These are phyloP conservation scores for Galago senegalensis DNA, from an alignment of 2,797 vertebrate species.

Conservation along the genomic window DNA sequence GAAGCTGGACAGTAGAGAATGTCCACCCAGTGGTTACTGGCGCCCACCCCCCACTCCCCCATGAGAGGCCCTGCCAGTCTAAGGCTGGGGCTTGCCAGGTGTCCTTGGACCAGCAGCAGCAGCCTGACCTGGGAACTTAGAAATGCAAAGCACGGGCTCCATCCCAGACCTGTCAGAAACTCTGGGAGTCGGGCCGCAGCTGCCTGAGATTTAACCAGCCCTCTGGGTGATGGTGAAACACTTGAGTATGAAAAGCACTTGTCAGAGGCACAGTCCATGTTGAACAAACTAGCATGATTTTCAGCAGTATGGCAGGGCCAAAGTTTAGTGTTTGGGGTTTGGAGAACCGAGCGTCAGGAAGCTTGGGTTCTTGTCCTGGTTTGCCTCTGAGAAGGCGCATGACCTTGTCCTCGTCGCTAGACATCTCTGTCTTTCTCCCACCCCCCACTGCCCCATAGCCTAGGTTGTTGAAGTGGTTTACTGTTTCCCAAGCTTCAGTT, in stretches of 20 bases:
- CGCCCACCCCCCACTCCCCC: too few relatives aligned
- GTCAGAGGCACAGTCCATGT: neutral
- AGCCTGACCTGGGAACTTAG: neutral
- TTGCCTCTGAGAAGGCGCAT: neutral
- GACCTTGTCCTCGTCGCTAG: too few relatives aligned
- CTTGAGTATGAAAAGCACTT: neutral
- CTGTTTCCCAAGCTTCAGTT: neutral
- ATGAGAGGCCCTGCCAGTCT: neutral
- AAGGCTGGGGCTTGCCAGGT: neutral
- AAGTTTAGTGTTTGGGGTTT: neutral
- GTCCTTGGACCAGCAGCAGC: neutral
- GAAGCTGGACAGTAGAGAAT: neutral
- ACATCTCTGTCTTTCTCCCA: neutral
- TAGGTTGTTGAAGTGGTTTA: neutral
- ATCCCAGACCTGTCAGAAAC: neutral
- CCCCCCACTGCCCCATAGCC: accelerated
- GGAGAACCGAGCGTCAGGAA: neutral
- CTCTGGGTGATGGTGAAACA: neutral
- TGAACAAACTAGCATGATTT: neutral
- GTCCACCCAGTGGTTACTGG: neutral
- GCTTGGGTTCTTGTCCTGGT: neutral
- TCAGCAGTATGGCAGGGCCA: neutral
- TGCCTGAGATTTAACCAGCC: neutral
- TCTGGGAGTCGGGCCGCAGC: neutral
- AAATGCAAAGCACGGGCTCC: neutral